Evolutionary conservation across 2,888 invertebrate genomes (phyloP).

Genomic region (Protodeltote pygarga): DNA sequence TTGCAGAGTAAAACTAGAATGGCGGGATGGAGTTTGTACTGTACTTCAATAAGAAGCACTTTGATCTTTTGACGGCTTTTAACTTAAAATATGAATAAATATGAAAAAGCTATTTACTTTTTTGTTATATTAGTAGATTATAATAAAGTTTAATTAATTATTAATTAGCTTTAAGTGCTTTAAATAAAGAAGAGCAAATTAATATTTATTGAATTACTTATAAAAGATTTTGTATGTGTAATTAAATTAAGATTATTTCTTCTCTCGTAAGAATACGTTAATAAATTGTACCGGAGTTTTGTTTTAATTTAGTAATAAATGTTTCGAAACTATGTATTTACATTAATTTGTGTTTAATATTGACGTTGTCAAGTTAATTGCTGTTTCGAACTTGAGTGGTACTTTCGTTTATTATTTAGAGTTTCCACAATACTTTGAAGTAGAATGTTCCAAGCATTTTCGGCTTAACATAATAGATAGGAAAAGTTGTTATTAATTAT

Average conservation of each 20-base stretch:
- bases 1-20: too few relatives aligned
- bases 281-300: neutral
- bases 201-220: too few relatives aligned
- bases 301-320: constrained; percentile 21
- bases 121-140: too few relatives aligned
- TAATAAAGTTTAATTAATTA: too few relatives aligned
- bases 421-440: constrained; percentile 50
- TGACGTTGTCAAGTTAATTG: constrained; percentile 56
- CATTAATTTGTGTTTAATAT: constrained; percentile 47
- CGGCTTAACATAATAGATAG: constrained; percentile 54
- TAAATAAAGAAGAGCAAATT: too few relatives aligned
- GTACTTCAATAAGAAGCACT: too few relatives aligned
- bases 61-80: too few relatives aligned
- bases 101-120: too few relatives aligned
- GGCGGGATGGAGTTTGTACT: too few relatives aligned
- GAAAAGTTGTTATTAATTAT: constrained; percentile 59
- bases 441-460: constrained; percentile 56
- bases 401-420: constrained; percentile 53
- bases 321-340: constrained; percentile 43
- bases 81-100: too few relatives aligned
- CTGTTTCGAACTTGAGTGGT: constrained; percentile 52
- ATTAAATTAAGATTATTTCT: neutral
- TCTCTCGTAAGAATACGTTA: too few relatives aligned
- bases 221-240: neutral
- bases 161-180: too few relatives aligned